Evolutionary conservation across 2,797 vertebrate species (phyloP), one percentile per base, ranked within the genome.

Genomic region (Acanthis flammea): DNA sequence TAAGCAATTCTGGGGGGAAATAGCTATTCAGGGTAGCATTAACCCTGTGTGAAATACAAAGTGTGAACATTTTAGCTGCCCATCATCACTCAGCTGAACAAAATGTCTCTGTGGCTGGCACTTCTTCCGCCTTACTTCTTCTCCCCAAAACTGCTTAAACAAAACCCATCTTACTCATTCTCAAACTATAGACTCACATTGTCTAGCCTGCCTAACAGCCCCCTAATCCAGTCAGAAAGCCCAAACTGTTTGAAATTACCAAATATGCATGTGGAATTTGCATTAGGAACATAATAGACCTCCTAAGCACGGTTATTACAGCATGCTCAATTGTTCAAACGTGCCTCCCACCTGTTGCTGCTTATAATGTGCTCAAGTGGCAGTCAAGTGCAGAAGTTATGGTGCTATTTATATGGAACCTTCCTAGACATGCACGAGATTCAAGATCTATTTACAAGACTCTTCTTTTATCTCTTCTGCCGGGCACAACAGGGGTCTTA

Each of bases 311-410:
- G 71, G 67, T 82, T 95, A 79, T 94, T 95, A 88, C 81, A 82
- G 71, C 68, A 65, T 14, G 31, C 66, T 94, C 95, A 90, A 90
- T 95, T 94, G 95, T 94, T 92, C 84, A 65, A 93, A 77, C 90
- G 86, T 74, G 84, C 53, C 94, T 95, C 90, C 96, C 96, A 98
- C 97, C 97, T 97, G 96, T 95, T 96, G 73, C 85, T 96, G 94
- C 96, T 97, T 96, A 95, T 77, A 95, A 94, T 35, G 86, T 91
- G 73, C 62, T 95, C 93, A 88, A 63, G 91, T 65, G 74, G 74
- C 81, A 95, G 94, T 89, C 84, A 66, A 86, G 88, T 37, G 55
- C 88, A 94, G 78, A 96, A 96, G 85, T 96, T 95, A 94, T 8
- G 30, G 44, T 62, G 75, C 93, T 97, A 95, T 97, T 97, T 97